Evolutionary conservation across 2,888 invertebrate species (phyloP).

Genomic region (Melanotus villosus): DNA sequence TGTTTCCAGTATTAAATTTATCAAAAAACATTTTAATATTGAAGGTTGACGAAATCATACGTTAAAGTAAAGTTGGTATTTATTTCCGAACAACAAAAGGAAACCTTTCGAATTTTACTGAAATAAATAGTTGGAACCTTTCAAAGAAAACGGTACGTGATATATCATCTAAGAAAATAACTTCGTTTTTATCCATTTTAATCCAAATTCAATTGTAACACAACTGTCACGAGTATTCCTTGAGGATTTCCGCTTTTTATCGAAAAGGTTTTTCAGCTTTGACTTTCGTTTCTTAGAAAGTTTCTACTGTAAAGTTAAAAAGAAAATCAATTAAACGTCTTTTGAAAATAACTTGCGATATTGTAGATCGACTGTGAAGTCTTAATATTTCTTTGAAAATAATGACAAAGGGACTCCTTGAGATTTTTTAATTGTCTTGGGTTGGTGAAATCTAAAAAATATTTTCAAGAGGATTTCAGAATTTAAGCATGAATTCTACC

Average conservation of each 20-base stretch:
- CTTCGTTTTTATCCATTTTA: slow-evolving; percentile 28
- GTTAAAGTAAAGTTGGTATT: too few relatives aligned
- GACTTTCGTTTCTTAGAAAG: slow-evolving; percentile 23
- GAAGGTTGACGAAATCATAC: too few relatives aligned
- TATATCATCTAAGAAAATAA: slow-evolving; percentile 24
- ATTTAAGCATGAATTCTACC: too few relatives aligned
- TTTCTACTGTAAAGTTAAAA: slow-evolving; percentile 18
- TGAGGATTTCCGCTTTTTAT: slow-evolving; percentile 28
- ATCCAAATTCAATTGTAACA: slow-evolving; percentile 33
- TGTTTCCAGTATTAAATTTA: too few relatives aligned
- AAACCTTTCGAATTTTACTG: slow-evolving; percentile 12
- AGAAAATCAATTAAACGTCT: slow-evolving; percentile 13
- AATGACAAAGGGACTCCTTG: too few relatives aligned
- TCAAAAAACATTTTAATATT: too few relatives aligned
- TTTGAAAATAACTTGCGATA: slow-evolving; percentile 20
- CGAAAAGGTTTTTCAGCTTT: slow-evolving; percentile 26
- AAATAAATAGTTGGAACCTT: slow-evolving; percentile 19
- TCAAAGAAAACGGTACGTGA: slow-evolving; percentile 1
- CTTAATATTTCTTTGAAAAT: too few relatives aligned
- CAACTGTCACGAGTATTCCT: slow-evolving; percentile 33
- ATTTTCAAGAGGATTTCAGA: too few relatives aligned
- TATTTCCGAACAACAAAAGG: slow-evolving; percentile 24
- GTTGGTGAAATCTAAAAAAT: too few relatives aligned
- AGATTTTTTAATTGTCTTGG: too few relatives aligned
- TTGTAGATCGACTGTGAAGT: too few relatives aligned